phyloP scores from a whole-genome alignment of 2,888 invertebrate species.

The Xestia xanthographa region DNA sequence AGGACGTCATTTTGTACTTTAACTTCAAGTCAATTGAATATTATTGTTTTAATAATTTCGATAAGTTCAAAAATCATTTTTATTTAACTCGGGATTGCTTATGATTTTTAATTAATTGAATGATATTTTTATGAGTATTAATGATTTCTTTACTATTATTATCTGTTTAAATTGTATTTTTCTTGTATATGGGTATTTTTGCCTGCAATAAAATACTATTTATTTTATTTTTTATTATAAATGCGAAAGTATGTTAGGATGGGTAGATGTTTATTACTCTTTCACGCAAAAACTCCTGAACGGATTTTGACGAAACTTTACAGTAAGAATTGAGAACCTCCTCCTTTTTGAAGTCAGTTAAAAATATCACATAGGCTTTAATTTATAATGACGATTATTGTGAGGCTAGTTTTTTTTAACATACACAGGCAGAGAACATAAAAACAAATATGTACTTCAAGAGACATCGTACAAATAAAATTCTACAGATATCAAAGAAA shows the following conservation, averaged over 20 bases:
- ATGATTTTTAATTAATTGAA: background rate
- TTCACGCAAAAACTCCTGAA: background rate
- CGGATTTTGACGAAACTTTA: background rate
- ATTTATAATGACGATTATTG: background rate
- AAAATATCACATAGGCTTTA: no score
- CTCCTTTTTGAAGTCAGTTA: no score
- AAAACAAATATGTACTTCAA: background rate
- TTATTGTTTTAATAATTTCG: background rate
- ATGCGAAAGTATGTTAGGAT: background rate
- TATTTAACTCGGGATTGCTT: background rate
- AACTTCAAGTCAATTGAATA: constrained; percentile 4
- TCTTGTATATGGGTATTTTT: no score
- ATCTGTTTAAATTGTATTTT: no score
- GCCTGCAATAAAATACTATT: no score
- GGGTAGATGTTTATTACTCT: background rate
- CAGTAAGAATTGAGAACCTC: no score
- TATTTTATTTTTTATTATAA: background rate
- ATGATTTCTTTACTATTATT: no score
- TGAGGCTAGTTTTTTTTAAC: background rate
- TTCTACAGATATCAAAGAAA: background rate
- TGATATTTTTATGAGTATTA: no score
- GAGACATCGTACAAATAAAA: background rate
- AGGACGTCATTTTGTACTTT: constrained; percentile 11
- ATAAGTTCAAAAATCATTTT: constrained; percentile 11
- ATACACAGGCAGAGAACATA: background rate